A percentile compares a stretch with the other conserved stretches of the same genome.
Conservation (phyloP, 2,888 invertebrate species). For the Copidosoma aretas region DNA sequence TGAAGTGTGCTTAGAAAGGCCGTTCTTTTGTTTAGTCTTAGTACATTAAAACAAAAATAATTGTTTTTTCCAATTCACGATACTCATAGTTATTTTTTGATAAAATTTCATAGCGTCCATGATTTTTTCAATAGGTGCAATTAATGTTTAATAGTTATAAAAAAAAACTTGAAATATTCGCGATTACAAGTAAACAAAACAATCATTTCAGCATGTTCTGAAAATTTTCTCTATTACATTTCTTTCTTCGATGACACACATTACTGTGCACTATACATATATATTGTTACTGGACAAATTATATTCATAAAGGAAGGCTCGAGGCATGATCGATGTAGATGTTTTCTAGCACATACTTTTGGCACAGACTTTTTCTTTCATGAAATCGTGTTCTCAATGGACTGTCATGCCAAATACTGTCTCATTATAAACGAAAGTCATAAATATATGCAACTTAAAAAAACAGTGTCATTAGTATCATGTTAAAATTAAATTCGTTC, state of each 20-base stretch:
- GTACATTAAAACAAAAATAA: slow-evolving; percentile 1
- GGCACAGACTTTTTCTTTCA: slow-evolving; percentile 47
- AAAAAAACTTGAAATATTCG: not conserved
- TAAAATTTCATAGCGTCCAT: not conserved
- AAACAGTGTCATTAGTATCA: slow-evolving; percentile 34
- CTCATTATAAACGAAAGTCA: slow-evolving; percentile 18
- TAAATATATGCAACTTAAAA: slow-evolving; percentile 13
- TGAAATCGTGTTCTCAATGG: slow-evolving; percentile 36
- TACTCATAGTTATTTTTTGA: slow-evolving; percentile 1
- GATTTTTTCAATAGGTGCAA: not conserved
- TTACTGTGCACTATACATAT: slow-evolving; percentile 25
- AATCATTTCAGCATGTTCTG: slow-evolving; percentile 32
- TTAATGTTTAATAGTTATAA: no score
- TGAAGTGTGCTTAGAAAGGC: slow-evolving; percentile 24
- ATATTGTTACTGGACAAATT: slow-evolving; percentile 20
- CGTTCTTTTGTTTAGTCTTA: slow-evolving; percentile 7
- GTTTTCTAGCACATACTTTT: slow-evolving; percentile 48
- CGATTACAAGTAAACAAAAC: not conserved
- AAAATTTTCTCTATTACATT: slow-evolving; percentile 26
- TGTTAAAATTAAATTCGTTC: slow-evolving; percentile 23
- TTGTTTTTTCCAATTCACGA: slow-evolving; percentile 12
- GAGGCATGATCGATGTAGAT: slow-evolving; percentile 56
- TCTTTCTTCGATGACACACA: slow-evolving; percentile 25
- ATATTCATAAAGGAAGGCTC: slow-evolving; percentile 49
- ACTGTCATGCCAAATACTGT: slow-evolving; percentile 32